Conservation (phyloP, 2,888 invertebrate species). For the Falcaria lacertinaria region DNA sequence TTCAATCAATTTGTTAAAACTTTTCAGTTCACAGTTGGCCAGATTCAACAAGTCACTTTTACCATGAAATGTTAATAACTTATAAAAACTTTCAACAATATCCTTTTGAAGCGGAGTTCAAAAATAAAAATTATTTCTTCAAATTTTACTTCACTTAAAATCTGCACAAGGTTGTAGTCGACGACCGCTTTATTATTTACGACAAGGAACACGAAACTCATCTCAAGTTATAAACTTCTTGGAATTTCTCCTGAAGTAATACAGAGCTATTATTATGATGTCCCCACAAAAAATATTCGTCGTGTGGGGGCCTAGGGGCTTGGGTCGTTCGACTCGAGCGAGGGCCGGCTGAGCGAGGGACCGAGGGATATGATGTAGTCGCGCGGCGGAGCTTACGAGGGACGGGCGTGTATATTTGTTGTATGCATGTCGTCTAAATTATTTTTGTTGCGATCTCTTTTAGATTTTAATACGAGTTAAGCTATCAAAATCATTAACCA, state of each 20-base stretch:
- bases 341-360: too few relatives aligned
- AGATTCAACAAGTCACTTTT: constrained; percentile 33
- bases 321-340: constrained; percentile 34
- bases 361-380: constrained; percentile 28
- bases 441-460: too few relatives aligned
- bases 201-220: constrained; percentile 80
- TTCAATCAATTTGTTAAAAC: constrained; percentile 12
- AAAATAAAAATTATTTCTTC: constrained; percentile 71
- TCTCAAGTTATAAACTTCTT: constrained; percentile 81
- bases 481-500: neutral
- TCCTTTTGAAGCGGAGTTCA: constrained; percentile 48
- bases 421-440: constrained; percentile 10
- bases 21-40: constrained; percentile 14
- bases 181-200: constrained; percentile 80
- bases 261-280: constrained; percentile 80
- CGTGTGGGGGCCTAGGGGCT: constrained; percentile 51
- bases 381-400: constrained; percentile 33
- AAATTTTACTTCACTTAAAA: constrained; percentile 76
- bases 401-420: constrained; percentile 32
- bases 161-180: constrained; percentile 76
- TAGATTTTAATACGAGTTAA: too few relatives aligned
- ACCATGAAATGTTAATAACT: constrained; percentile 59
- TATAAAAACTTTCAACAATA: constrained; percentile 52
- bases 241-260: constrained; percentile 80
- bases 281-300: constrained; percentile 77